Percentiles rank a stretch among this genome's conserved stretches.
Evolutionary conservation across 2,113 vertebrate genomes (phyloP).

Genomic region (Erythrocercus mccallii): DNA sequence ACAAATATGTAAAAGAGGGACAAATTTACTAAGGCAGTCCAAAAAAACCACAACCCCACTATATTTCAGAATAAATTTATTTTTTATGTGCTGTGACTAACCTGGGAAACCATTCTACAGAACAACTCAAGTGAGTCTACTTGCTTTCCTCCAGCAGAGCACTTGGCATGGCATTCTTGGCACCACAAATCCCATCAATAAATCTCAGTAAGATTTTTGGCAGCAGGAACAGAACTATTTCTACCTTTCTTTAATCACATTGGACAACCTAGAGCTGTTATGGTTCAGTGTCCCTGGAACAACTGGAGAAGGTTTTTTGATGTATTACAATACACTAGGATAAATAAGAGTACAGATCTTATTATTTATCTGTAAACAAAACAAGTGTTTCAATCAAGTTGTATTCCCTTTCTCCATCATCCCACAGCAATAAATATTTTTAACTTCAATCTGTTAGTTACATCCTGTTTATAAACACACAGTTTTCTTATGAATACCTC

Average conservation of each 20-base stretch:
- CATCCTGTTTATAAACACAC: background rate
- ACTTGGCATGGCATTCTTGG: background rate
- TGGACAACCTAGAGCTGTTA: background rate
- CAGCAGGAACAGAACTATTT: constrained; percentile 26
- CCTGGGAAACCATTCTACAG: background rate
- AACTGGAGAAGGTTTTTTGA: background rate
- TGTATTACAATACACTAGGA: background rate
- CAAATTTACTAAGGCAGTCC: background rate
- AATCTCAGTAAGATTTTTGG: constrained; percentile 9
- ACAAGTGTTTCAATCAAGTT: background rate
- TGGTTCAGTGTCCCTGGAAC: background rate
- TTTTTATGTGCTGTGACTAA: background rate
- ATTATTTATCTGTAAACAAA: constrained; percentile 13
- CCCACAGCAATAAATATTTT: background rate
- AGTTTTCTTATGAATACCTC: background rate
- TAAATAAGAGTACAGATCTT: constrained; percentile 19
- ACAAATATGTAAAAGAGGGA: background rate
- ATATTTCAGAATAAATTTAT: background rate
- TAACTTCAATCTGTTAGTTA: background rate
- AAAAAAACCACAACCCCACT: background rate
- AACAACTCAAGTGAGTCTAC: background rate
- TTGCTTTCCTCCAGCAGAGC: background rate
- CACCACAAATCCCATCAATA: background rate
- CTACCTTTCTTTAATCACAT: constrained; percentile 22
- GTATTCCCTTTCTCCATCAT: background rate